Evolutionary conservation across 1,140 invertebrate species (phyloP).

Genomic region (Drosophila rhopaloa): DNA sequence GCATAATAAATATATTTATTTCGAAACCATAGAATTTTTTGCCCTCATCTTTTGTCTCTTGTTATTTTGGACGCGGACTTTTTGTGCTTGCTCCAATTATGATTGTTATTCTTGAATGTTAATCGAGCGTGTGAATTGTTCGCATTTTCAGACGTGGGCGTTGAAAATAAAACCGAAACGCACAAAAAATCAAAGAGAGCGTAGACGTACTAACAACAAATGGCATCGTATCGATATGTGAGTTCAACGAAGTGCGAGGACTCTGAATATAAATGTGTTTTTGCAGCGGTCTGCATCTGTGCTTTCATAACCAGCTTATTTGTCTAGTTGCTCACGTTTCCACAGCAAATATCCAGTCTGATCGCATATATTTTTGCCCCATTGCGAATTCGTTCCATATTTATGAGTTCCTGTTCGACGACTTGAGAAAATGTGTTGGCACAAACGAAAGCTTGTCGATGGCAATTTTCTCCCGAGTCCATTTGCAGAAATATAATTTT

Average conservation of each 20-base stretch:
- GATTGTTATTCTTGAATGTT: constrained; percentile 52
- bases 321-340: constrained; percentile 45
- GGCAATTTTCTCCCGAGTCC: constrained; percentile 16
- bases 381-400: constrained; percentile 9
- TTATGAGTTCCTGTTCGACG: constrained; percentile 13
- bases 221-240: constrained; percentile 19
- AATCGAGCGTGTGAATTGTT: constrained; percentile 69
- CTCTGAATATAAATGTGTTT: constrained; percentile 32
- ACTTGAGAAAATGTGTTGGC: constrained; percentile 24
- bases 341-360: constrained; percentile 15
- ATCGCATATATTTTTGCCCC: background rate
- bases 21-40: constrained; percentile 3
- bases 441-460: constrained; percentile 17
- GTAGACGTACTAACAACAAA: constrained; percentile 1
- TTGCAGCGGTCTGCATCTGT: constrained; percentile 18
- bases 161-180: background rate
- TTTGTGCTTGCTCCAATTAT: constrained; percentile 42
- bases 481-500: constrained; percentile 1
- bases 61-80: constrained; percentile 9
- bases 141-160: constrained; percentile 35
- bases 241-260: constrained; percentile 23
- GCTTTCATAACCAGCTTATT: constrained; percentile 41
- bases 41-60: background rate
- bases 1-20: constrained; percentile 22
- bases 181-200: constrained; percentile 5